Evolutionary conservation across 2,888 invertebrate genomes (phyloP).

Genomic region (Acronicta aceris): DNA sequence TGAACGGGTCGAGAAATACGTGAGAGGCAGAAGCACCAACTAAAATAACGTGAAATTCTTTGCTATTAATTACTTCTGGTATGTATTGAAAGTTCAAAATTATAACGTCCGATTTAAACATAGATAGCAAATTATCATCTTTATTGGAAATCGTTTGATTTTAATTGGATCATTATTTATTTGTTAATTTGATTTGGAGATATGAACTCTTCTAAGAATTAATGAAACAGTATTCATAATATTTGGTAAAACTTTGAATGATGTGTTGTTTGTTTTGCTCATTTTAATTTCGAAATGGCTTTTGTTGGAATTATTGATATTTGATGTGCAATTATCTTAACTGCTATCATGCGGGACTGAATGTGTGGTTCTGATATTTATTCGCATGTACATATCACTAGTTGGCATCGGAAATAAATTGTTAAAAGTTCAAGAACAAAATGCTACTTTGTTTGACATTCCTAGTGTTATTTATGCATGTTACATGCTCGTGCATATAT

Average conservation of each 20-base stretch:
- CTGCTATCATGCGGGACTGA: constrained; percentile 30
- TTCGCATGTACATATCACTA: constrained; percentile 36
- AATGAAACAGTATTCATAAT: constrained; percentile 2
- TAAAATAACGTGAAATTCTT: constrained; percentile 51
- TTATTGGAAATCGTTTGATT: constrained; percentile 16
- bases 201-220: constrained; percentile 13
- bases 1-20: constrained; percentile 60
- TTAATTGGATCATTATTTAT: constrained; percentile 24
- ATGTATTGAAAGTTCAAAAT: constrained; percentile 6
- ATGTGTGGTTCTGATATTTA: constrained; percentile 50
- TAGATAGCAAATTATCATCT: constrained; percentile 23
- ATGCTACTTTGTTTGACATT: constrained; percentile 50
- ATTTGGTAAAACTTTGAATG: not conserved
- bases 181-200: constrained; percentile 26
- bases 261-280: constrained; percentile 1
- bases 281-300: constrained; percentile 19
- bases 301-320: constrained; percentile 43
- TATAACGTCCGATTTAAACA: constrained; percentile 8
- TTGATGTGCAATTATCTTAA: constrained; percentile 37
- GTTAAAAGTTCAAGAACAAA: constrained; percentile 56
- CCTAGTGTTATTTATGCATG: constrained; percentile 37
- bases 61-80: constrained; percentile 42
- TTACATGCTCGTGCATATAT: constrained; percentile 29
- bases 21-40: constrained; percentile 57
- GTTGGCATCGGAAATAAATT: constrained; percentile 54